Evolutionary conservation across 1,140 invertebrate genomes (phyloP).

Genomic region (Cotesia vestalis): DNA sequence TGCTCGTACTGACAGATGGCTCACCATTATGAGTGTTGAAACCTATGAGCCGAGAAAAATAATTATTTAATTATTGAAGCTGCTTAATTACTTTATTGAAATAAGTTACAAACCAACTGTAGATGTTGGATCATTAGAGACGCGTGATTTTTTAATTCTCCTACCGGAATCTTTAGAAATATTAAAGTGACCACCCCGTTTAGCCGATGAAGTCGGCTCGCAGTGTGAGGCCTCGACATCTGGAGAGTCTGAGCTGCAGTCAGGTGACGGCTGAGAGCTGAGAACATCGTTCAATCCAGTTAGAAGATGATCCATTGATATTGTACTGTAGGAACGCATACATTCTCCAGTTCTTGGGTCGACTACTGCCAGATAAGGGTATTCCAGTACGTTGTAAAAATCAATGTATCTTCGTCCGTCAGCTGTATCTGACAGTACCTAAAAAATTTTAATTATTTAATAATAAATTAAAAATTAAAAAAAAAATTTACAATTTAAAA

Average conservation of each 20-base stretch:
- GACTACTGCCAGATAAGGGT: slow-evolving; percentile 78
- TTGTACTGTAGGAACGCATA: slow-evolving; percentile 67
- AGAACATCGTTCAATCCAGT: slow-evolving; percentile 62
- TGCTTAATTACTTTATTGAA: slow-evolving; percentile 3
- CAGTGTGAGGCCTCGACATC: slow-evolving; percentile 48
- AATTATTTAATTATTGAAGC: background rate
- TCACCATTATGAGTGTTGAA: slow-evolving; percentile 25
- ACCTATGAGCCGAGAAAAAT: slow-evolving; percentile 21
- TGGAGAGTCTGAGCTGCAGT: slow-evolving; percentile 52
- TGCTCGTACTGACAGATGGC: slow-evolving; percentile 18
- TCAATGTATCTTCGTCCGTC: slow-evolving; percentile 76
- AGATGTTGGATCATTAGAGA: slow-evolving; percentile 19
- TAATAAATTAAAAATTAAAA: background rate
- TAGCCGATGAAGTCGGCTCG: slow-evolving; percentile 39
- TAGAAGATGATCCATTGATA: slow-evolving; percentile 62
- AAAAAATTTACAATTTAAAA: too few species aligned
- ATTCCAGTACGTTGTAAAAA: slow-evolving; percentile 76
- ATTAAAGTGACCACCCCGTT: slow-evolving; percentile 39
- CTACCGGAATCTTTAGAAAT: slow-evolving; percentile 33
- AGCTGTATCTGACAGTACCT: slow-evolving; percentile 75
- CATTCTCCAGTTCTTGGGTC: slow-evolving; percentile 82
- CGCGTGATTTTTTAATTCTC: slow-evolving; percentile 37
- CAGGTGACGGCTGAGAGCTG: slow-evolving; percentile 61
- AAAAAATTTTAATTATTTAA: slow-evolving; percentile 31
- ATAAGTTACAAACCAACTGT: slow-evolving; percentile 20